These are phyloP conservation scores for Calliopsis andreniformis DNA, from an alignment of 1,140 invertebrate species.

Conservation along the genomic window DNA sequence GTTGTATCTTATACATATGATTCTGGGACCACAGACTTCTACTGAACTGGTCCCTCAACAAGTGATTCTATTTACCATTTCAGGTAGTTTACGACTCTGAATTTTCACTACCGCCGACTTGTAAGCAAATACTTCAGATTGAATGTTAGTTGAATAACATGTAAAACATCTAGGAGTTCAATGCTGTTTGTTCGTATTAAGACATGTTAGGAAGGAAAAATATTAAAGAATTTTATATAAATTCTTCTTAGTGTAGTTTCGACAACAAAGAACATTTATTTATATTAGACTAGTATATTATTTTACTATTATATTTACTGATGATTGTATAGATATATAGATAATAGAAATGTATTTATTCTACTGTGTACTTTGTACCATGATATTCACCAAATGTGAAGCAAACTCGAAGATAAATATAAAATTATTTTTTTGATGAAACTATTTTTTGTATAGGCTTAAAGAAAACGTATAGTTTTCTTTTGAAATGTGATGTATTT, in stretches of 20 bases:
- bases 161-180: not conserved
- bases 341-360: slow-evolving; percentile 33
- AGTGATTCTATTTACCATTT: no score
- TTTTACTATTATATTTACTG: slow-evolving; percentile 23
- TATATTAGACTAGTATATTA: not conserved
- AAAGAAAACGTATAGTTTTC: not conserved
- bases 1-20: no score
- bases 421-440: slow-evolving; percentile 17
- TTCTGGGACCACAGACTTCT: no score
- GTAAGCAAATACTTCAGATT: not conserved
- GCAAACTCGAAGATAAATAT: not conserved
- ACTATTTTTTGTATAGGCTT: slow-evolving; percentile 3
- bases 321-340: slow-evolving; percentile 1
- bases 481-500: not conserved
- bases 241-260: not conserved
- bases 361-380: not conserved
- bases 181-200: not conserved
- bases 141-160: slow-evolving; percentile 18
- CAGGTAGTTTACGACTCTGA: no score
- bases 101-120: no score
- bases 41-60: no score
- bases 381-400: not conserved
- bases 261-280: not conserved
- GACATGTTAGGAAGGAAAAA: not conserved
- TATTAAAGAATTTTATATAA: not conserved